Evolutionary conservation across 2,888 invertebrate genomes (phyloP).

Genomic region (Mesochorus sp.): DNA sequence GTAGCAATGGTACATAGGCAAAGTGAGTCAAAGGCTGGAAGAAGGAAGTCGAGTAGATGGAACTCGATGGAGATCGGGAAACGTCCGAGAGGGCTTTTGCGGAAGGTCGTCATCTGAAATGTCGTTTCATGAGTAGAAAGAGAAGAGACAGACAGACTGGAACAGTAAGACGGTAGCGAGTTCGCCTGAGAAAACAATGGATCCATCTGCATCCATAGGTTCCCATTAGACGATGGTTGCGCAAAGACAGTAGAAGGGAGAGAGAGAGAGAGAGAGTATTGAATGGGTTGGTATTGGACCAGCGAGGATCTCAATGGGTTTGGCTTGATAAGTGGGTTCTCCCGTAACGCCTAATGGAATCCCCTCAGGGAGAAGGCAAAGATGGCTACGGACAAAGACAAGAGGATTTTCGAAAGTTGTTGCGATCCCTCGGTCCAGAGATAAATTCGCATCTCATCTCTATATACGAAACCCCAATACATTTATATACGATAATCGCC

Average conservation of each 20-base stretch:
- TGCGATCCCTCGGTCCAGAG: constrained; percentile 48
- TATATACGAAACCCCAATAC: constrained; percentile 15
- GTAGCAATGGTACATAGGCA: too few species aligned
- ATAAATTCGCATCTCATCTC: too few species aligned
- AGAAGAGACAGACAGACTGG: constrained; percentile 37
- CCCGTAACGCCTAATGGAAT: constrained; percentile 65
- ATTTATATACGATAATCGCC: constrained; percentile 18
- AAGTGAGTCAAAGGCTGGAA: too few species aligned
- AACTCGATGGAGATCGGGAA: too few species aligned
- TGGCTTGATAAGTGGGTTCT: constrained; percentile 72
- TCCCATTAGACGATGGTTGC: constrained; percentile 69
- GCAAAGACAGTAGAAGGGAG: constrained; percentile 62
- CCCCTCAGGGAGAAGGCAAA: constrained; percentile 43
- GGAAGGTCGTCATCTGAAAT: too few species aligned
- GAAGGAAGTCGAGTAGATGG: too few species aligned
- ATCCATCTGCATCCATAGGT: constrained; percentile 73
- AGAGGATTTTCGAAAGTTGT: constrained; percentile 55
- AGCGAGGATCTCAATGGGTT: constrained; percentile 72
- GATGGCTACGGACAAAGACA: constrained; percentile 27
- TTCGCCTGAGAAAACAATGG: constrained; percentile 72
- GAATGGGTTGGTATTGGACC: too few species aligned
- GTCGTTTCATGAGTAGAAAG: too few species aligned
- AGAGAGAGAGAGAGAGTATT: constrained; percentile 63
- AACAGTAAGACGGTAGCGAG: constrained; percentile 56
- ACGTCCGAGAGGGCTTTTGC: too few species aligned